Evolutionary conservation across 1,140 invertebrate genomes (phyloP), one percentile per base, ranked within the genome.

Genomic region (Trichoplusia ni): DNA sequence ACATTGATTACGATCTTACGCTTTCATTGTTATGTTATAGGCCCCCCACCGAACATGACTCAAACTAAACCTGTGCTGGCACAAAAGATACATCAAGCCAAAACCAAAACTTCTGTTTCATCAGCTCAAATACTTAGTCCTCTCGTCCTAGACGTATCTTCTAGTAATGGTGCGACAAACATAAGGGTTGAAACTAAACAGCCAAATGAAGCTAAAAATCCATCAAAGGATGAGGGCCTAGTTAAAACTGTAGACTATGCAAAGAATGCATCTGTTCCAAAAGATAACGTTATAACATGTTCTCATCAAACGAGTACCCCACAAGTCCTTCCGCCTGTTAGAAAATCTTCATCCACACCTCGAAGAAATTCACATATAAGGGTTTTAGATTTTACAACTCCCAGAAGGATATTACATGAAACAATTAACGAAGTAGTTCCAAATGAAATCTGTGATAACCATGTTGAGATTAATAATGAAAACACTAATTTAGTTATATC

Each of bases 321-420:
- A 2, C 77, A 82, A 54, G 53, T 72, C 6, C 29, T 79, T 29
- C 82, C 84, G 5, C 79, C 77, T 5, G 42, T 69, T 21, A 82
- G 80, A 56, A 89, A 86, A 59, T 86, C 88, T 0, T 88, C 84
- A 1, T 90, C 88, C 3, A 90, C 88, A 23, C 88, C 88, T 7
- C 75, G 88, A 11, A 71, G 88, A 16, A 79, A 75, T 11, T 83
- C 86, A 2, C 86, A 90, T 64, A 71, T 89, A 21, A 77, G 88
- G 64, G 84, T 89, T 13, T 76, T 90, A 72, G 85, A 90, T 71
- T 90, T 90, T 47, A 77, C 82, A 14, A 89, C 86, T 27, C 87
- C 85, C 2, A 73, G 84, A 72, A 73, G 86, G 67, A 85, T 88
- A 56, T 70, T 88, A 65, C 71, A 82, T 53, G 83, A 86, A 72